A percentile compares a stretch with the other conserved stretches of the same genome.
phyloP scores from a whole-genome alignment of 2,113 vertebrate genomes.

The Silurus meridionalis region DNA sequence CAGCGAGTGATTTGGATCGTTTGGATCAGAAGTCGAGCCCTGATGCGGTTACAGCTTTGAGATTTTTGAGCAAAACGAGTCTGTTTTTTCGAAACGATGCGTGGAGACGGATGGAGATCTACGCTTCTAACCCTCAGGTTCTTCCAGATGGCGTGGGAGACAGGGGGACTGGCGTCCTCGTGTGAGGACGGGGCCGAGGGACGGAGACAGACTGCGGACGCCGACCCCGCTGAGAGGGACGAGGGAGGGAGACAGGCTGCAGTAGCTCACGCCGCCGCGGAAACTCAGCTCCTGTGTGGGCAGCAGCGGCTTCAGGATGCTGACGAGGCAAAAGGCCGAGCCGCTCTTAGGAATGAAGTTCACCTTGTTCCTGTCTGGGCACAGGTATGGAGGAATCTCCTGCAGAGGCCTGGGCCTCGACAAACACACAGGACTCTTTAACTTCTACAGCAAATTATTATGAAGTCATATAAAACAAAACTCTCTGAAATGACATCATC shows the following conservation, averaged over 20 bases:
- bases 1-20: conserved; percentile 14
- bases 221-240: conserved; percentile 79
- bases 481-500: neutral
- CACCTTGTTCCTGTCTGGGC: conserved; percentile 99
- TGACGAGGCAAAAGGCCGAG: conserved; percentile 99
- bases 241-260: conserved; percentile 85
- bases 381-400: conserved; percentile 92
- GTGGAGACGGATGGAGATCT: neutral
- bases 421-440: conserved; percentile 17
- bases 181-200: conserved; percentile 80
- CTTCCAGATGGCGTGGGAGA: conserved; percentile 83
- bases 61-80: conserved; percentile 35
- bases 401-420: conserved; percentile 88
- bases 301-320: conserved; percentile 95
- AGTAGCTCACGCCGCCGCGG: conserved; percentile 74
- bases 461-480: neutral
- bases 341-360: conserved; percentile 99
- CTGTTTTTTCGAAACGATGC: neutral
- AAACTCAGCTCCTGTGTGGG: conserved; percentile 90
- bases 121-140: conserved; percentile 83
- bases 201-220: conserved; percentile 76
- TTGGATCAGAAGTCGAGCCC: neutral
- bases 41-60: conserved; percentile 51
- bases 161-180: conserved; percentile 82
- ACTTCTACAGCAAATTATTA: neutral